Evolutionary conservation across 2,797 vertebrate genomes (phyloP).

Genomic region (Sphenopsis melanotis): DNA sequence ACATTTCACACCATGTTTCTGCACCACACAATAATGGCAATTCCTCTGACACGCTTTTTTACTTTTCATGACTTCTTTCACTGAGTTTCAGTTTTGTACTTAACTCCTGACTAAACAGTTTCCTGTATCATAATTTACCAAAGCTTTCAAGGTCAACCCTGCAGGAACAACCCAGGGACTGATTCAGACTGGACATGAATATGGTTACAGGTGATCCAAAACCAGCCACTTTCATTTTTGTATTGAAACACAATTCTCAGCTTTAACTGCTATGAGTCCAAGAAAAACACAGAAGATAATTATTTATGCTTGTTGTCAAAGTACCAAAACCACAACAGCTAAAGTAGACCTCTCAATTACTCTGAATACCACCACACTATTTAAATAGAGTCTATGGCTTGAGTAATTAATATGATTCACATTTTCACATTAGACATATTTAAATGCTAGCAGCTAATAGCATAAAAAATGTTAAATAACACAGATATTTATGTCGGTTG

Average conservation of each 20-base stretch:
- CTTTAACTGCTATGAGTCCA: background rate
- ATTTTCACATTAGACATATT: background rate
- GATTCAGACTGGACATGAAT: background rate
- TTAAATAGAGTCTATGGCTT: background rate
- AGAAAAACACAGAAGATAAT: background rate
- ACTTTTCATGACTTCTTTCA: conserved; percentile 54
- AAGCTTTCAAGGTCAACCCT: conserved; percentile 7
- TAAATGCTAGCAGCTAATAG: background rate
- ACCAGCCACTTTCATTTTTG: background rate
- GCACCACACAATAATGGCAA: background rate
- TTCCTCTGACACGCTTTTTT: conserved; percentile 19
- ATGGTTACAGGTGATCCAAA: background rate
- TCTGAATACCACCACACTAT: background rate
- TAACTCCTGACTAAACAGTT: conserved; percentile 8
- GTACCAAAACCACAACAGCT: background rate
- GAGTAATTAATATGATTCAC: background rate
- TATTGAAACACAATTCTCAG: background rate
- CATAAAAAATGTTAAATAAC: background rate
- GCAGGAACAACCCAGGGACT: background rate
- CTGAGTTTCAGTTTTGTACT: conserved; percentile 49
- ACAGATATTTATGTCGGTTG: background rate
- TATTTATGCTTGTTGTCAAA: background rate
- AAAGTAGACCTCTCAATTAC: background rate
- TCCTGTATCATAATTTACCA: conserved; percentile 23
- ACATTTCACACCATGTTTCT: conserved; percentile 18